Conservation (phyloP, 2,113 vertebrate species). For the Labrus mixtus region DNA sequence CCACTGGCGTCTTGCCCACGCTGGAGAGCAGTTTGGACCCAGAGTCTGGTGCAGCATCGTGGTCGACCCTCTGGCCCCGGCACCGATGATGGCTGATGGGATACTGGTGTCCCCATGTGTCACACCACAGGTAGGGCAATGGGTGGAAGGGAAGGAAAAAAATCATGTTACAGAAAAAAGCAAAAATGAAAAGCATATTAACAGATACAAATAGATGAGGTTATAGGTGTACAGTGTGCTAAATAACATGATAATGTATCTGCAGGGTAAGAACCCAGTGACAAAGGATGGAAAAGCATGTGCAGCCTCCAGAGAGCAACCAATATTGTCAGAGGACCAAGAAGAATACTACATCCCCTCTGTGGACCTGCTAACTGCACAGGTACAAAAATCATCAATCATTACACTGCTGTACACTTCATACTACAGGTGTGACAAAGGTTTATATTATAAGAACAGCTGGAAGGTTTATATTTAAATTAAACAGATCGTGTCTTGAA, state of each 20-base stretch:
- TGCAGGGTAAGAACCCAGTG: constrained; percentile 77
- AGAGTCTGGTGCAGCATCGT: constrained; percentile 98
- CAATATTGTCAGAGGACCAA: constrained; percentile 78
- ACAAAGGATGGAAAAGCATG: constrained; percentile 71
- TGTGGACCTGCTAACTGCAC: constrained; percentile 96
- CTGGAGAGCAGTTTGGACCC: constrained; percentile 95
- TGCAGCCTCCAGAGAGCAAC: constrained; percentile 58
- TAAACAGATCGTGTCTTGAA: too few relatives aligned
- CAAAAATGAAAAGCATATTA: too few relatives aligned
- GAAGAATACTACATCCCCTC: constrained; percentile 94
- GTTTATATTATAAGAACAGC: too few relatives aligned
- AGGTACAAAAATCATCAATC: constrained; percentile 80
- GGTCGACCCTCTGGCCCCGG: constrained; percentile 87
- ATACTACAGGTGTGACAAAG: too few relatives aligned
- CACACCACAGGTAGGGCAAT: constrained; percentile 83
- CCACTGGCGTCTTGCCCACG: constrained; percentile 96
- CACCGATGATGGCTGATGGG: constrained; percentile 77
- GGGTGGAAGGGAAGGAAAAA: too few relatives aligned
- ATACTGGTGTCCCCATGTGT: constrained; percentile 77
- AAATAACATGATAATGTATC: not conserved
- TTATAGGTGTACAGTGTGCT: not conserved
- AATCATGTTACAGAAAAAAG: not conserved
- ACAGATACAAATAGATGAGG: too few relatives aligned
- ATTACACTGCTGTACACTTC: not conserved
- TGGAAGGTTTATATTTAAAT: too few relatives aligned